Evolutionary conservation across 2,797 vertebrate genomes (phyloP), one percentile per base, ranked within the genome.

Genomic region (Myotis myotis): DNA sequence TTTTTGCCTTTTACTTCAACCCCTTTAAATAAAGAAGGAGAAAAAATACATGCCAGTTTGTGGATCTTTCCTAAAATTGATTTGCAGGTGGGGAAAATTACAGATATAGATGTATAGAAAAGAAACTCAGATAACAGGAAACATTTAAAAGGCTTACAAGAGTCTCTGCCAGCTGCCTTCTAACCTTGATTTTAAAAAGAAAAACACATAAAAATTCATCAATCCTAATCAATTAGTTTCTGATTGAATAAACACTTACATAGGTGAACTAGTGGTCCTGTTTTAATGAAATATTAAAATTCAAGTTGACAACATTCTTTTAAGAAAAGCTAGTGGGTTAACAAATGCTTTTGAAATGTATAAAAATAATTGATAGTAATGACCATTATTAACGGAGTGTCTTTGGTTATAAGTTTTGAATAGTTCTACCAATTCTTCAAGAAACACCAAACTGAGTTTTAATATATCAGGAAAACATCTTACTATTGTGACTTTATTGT

Each of bases 191-290:
- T 87, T 80, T 30, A 80, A 90, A 96, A 96, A 96, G 94, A 95
- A 95, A 97, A 72, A 89, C 74, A 68, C 80, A 95, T 64, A 97
- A 97, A 97, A 97, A 97, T 86, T 97, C 68, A 97, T 97, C 97
- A 96, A 92, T 97, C 91, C 96, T 97, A 98, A 97, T 98, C 96
- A 96, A 20, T 97, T 97, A 97, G 87, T 87, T 87, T 95, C 93
- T 95, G 78, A 96, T 87, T 94, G 93, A 98, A 96, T 95, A 97
- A 97, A 97, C 72, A 93, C 82, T 97, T 96, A 88, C 81, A 72
- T 93, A 96, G 88, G 87, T 95, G 93, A 97, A 97, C 95, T 90
- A 91, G 91, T 89, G 68, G 79, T 87, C 83, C 97, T 91, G 44
- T 94, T 96, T 97, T 96, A 96, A 97, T 91, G 85, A 97, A 94